Base-by-base conservation (phyloP, 1,140 invertebrate species). In the Brachionus rubens region DNA sequence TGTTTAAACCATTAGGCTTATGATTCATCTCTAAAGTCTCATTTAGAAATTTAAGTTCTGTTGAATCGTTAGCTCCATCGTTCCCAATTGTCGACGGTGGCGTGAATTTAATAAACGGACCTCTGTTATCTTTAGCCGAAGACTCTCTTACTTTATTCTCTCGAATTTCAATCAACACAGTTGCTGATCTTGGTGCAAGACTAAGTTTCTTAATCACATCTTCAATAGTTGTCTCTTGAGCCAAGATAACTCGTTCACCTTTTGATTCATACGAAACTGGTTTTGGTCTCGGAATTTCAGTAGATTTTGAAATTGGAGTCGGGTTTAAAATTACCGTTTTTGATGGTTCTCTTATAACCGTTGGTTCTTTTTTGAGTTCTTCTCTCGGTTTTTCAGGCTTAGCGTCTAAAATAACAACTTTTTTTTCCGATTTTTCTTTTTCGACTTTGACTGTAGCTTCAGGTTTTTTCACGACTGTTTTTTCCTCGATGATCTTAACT, bases 51-150 rank as follows among this genome's bases (percentile, higher is more conserved):
- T n/a, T n/a, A n/a, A n/a, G n/a, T n/a, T n/a, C n/a, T n/a, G n/a
- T n/a, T n/a, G n/a, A n/a, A n/a, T n/a, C n/a, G n/a, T n/a, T n/a
- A n/a, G n/a, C n/a, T n/a, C n/a, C n/a, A n/a, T n/a, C n/a, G n/a
- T n/a, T n/a, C n/a, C n/a, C 3, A 36, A 43, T 65, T 3, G 33
- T 65, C 33, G 59, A 65, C 3, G 59, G 40, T 24, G 59, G 59
- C 6, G 36, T 65, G 43, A 65, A 65, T 65, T 65, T 65, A 7
- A 65, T 41, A 24, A 2, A 12, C 10, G 54, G 36, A 59, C 54
- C 54, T 59, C 30, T 59, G 10, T 3, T 43, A 43, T 65, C 40
- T 43, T 65, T 65, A 24, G 59, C 36, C 21, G 59, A 65, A 65
- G 59, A 65, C n/a, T 65, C 36, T 24, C 36, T 41, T 65, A 26